Evolutionary conservation across 2,113 vertebrate species (phyloP).

Genomic region (Ceratotherium simum): DNA sequence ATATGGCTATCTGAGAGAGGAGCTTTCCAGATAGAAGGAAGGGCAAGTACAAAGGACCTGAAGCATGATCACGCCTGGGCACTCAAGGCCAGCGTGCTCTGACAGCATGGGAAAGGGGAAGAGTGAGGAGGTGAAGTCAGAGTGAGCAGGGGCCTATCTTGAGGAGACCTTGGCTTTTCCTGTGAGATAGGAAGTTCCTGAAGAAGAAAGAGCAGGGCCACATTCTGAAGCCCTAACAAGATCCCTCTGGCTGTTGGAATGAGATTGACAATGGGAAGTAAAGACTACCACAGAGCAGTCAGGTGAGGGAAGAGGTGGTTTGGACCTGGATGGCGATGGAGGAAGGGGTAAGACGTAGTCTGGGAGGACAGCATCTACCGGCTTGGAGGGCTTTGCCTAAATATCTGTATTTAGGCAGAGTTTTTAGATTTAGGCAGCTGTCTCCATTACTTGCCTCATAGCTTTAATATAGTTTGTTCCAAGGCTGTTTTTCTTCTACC

Average conservation of each 20-base stretch:
- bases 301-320: fast-evolving
- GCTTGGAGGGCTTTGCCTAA: not conserved
- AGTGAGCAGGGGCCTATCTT: not conserved
- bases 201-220: not conserved
- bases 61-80: not conserved
- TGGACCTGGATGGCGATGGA: fast-evolving
- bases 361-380: not conserved
- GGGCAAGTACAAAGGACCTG: not conserved
- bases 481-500: not conserved
- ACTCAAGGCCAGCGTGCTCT: not conserved
- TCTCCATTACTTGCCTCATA: not conserved
- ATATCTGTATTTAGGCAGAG: not conserved
- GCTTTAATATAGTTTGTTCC: not conserved
- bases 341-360: fast-evolving
- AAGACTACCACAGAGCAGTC: no score
- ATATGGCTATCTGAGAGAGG: not conserved
- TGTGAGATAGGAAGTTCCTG: not conserved
- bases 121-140: not conserved
- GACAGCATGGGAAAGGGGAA: fast-evolving
- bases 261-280: not conserved
- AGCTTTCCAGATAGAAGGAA: not conserved
- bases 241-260: not conserved
- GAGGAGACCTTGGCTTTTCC: not conserved
- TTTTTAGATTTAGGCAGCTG: no score
- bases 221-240: not conserved